Evolutionary conservation across 2,113 vertebrate species (phyloP), one percentile per base, ranked within the genome.

Genomic region (Cephalopholis sonnerati): DNA sequence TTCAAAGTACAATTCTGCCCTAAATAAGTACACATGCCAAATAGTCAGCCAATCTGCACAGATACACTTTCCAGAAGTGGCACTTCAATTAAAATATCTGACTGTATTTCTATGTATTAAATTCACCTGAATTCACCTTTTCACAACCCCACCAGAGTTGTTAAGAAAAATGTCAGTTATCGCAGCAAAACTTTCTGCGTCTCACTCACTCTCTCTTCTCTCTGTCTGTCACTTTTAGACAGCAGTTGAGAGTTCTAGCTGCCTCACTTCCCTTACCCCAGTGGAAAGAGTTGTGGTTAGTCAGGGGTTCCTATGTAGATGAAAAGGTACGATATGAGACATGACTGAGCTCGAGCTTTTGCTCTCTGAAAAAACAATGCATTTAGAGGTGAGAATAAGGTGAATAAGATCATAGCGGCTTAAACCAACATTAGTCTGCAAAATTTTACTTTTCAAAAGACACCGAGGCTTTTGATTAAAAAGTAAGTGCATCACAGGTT

Each of bases 201-300:
- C 2, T 48, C 12, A 1, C 24, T 39, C 13, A 4, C 1, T 65
- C 22, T 74, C 32, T 67, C n/a, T 59, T 51, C 27, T 79, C 18
- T 79, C 32, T 39, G 7, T 71, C 48, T 78, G 67, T 61, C 46
- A 65, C 39, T 77, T 63, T 83, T 27, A 67, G 48, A 55, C 68
- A 77, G 61, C 66, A 63, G 61, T 68, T 41, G 5, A 48, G 32
- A 63, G 53, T 32, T 68, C 22, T 24, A 25, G 61, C 74, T 46
- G 81, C 62, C 72, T 90, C 86, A 89, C 85, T 94, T 92, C 90
- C 91, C 87, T 85, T 75, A 69, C 79, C 80, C 77, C 87, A 93
- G 91, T 94, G 95, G 95, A 96, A 96, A 96, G 83, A 93, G 84
- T 74, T 94, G 96, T 62, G 89, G 96, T 96, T 96, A 92, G 83